Evolutionary conservation across 2,113 vertebrate species (phyloP), one percentile per base, ranked within the genome.

Genomic region (Lophotis ruficrista): DNA sequence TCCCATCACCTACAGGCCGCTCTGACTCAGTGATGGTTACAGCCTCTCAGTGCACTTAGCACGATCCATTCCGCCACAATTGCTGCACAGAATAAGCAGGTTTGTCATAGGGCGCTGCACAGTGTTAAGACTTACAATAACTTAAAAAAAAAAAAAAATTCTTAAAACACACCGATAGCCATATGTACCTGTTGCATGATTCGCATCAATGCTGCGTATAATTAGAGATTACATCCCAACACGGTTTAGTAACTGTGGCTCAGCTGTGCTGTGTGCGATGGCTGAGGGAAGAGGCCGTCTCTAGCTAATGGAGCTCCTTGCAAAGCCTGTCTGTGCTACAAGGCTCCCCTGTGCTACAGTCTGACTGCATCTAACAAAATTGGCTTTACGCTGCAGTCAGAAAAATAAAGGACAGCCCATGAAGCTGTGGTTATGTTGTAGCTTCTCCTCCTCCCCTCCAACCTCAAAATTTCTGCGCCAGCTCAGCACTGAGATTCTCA

Each of bases 141-240:
- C 64, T 41, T 4, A 17, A n/a, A 20, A 48, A 37, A 71, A 7
- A 50, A 14, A 38, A 24, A 27, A 8, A 17, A 6, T 22, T 35
- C 68, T 83, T 73, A 57, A 69, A 53, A 78, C 0, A 0, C 0
- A 0, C 3, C 12, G 2, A 51, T 11, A 66, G 33, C 68, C 14
- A 0, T n/a, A 53, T 4, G 38, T 19, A 89, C 48, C 73, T 81
- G 51, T 89, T 71, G 80, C 83, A 76, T 30, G 24, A 60, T 65
- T 68, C 53, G 28, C 69, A 72, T 47, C 31, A 68, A 7, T 41
- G 35, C 33, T 50, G 30, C 3, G 1, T 53, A 12, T 53, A 71
- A 76, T 69, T 28, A 93, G 71, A 89, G 70, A n/a, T 8, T 43
- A 58, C 65, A 76, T 18, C 53, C 61, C 75, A 61, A 25, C 15